A percentile compares a stretch with the other conserved stretches of the same genome.
Evolutionary conservation across 2,113 vertebrate genomes (phyloP).

Genomic region (Ammodytes dubius): DNA sequence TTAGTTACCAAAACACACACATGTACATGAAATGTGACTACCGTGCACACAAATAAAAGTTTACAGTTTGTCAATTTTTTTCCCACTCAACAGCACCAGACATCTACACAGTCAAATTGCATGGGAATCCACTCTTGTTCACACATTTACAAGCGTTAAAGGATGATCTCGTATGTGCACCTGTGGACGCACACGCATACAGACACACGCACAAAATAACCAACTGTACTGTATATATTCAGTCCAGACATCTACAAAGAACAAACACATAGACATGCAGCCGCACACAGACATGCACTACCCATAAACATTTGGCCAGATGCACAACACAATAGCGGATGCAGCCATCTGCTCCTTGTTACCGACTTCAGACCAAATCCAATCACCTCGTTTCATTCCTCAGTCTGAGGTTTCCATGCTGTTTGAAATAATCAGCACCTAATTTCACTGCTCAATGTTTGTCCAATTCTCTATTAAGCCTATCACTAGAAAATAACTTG

Average conservation of each 20-base stretch:
- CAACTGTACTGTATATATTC: constrained; percentile 16
- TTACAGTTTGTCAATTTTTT: constrained; percentile 48
- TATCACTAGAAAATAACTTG: neutral
- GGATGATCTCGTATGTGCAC: constrained; percentile 58
- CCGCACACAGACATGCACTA: constrained; percentile 10
- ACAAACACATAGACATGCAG: constrained; percentile 21
- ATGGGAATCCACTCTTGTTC: neutral
- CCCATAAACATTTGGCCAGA: constrained; percentile 19
- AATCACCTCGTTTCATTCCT: constrained; percentile 46
- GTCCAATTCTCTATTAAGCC: constrained; percentile 27
- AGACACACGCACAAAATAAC: constrained; percentile 28
- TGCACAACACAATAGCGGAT: constrained; percentile 21
- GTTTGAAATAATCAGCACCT: constrained; percentile 52
- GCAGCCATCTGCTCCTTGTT: constrained; percentile 70
- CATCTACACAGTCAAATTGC: constrained; percentile 25
- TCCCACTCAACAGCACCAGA: constrained; percentile 19
- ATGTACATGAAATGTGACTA: neutral
- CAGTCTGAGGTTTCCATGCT: constrained; percentile 38
- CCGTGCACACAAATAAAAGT: constrained; percentile 12
- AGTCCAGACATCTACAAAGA: constrained; percentile 44
- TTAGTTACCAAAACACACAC: constrained; percentile 34
- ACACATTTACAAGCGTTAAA: constrained; percentile 15
- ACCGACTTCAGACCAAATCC: constrained; percentile 45
- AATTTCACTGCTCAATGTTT: constrained; percentile 57
- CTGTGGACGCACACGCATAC: constrained; percentile 31